Percentiles rank a stretch among this genome's conserved stretches.
These are phyloP conservation scores for Hyles vespertilio DNA, from an alignment of 1,140 invertebrate genomes.

Conservation along the genomic window DNA sequence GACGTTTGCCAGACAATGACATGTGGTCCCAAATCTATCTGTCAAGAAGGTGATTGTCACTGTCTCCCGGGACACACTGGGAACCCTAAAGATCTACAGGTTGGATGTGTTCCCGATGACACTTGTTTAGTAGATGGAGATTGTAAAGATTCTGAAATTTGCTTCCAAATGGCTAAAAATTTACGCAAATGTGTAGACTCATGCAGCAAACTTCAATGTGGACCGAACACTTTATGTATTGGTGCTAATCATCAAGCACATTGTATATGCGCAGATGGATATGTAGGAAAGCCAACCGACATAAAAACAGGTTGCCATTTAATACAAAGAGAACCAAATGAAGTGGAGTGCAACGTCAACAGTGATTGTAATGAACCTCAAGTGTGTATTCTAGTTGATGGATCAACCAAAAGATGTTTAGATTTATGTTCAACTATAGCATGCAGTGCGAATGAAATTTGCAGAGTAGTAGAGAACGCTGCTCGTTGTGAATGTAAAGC, in stretches of 20 bases:
- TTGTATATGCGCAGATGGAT: slow-evolving; percentile 89
- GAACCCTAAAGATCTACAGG: slow-evolving; percentile 82
- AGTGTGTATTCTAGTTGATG: slow-evolving; percentile 77
- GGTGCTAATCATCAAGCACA: slow-evolving; percentile 88
- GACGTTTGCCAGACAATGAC: slow-evolving; percentile 83
- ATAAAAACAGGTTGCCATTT: slow-evolving; percentile 85
- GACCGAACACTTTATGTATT: slow-evolving; percentile 91
- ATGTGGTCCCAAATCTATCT: slow-evolving; percentile 89
- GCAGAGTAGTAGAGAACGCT: slow-evolving; percentile 80
- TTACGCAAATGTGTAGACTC: slow-evolving; percentile 89
- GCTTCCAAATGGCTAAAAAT: slow-evolving; percentile 87
- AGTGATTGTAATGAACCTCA: slow-evolving; percentile 82
- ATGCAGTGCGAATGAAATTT: slow-evolving; percentile 89
- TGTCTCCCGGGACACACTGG: slow-evolving; percentile 88
- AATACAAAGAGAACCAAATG: slow-evolving; percentile 74
- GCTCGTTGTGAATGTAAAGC: slow-evolving; percentile 86
- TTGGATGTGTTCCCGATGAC: slow-evolving; percentile 82
- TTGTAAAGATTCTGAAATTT: slow-evolving; percentile 88
- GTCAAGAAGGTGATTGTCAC: slow-evolving; percentile 85
- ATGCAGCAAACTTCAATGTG: slow-evolving; percentile 91
- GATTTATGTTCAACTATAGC: slow-evolving; percentile 86
- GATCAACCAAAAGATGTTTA: slow-evolving; percentile 81
- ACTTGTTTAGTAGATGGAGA: slow-evolving; percentile 88
- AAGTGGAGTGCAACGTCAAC: slow-evolving; percentile 80
- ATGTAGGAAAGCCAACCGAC: slow-evolving; percentile 87